A percentile compares a stretch with the other conserved stretches of the same genome.
Conservation (phyloP, 2,888 invertebrate genomes). For the Junonia oenone region DNA sequence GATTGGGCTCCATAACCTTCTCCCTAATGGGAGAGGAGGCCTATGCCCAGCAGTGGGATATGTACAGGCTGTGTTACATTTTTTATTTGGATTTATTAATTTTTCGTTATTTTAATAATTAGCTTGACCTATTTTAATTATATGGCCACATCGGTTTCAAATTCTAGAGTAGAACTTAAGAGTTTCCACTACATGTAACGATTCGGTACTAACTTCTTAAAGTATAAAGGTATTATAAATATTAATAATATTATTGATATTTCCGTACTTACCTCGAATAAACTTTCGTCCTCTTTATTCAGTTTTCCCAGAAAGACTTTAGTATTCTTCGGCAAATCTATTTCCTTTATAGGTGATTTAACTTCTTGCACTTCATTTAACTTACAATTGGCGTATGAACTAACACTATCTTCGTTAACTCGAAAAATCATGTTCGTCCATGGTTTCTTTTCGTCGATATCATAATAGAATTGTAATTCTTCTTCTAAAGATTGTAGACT, state of each 20-base stretch:
- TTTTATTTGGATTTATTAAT: too few relatives aligned
- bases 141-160: too few relatives aligned
- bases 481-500: slow-evolving; percentile 21
- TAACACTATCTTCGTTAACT: slow-evolving; percentile 12
- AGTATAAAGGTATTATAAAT: not conserved
- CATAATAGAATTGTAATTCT: not conserved
- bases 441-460: slow-evolving; percentile 5
- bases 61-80: too few relatives aligned
- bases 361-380: not conserved
- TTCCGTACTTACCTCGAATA: slow-evolving; percentile 20
- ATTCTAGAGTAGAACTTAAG: too few relatives aligned
- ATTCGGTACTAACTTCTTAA: not conserved
- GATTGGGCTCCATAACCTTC: too few relatives aligned
- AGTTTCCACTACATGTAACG: not conserved
- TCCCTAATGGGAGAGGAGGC: too few relatives aligned
- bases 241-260: not conserved
- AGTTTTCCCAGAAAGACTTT: slow-evolving; percentile 24
- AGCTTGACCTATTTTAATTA: too few relatives aligned
- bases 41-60: too few relatives aligned
- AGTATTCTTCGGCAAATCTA: slow-evolving; percentile 15
- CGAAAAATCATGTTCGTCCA: slow-evolving; percentile 19
- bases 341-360: not conserved
- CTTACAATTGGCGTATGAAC: slow-evolving; percentile 20
- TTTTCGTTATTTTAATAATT: too few relatives aligned
- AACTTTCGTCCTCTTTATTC: not conserved